A percentile compares a stretch with the other conserved stretches of the same genome.
Evolutionary conservation across 2,888 invertebrate genomes (phyloP).

Genomic region (Bellardia pandia): DNA sequence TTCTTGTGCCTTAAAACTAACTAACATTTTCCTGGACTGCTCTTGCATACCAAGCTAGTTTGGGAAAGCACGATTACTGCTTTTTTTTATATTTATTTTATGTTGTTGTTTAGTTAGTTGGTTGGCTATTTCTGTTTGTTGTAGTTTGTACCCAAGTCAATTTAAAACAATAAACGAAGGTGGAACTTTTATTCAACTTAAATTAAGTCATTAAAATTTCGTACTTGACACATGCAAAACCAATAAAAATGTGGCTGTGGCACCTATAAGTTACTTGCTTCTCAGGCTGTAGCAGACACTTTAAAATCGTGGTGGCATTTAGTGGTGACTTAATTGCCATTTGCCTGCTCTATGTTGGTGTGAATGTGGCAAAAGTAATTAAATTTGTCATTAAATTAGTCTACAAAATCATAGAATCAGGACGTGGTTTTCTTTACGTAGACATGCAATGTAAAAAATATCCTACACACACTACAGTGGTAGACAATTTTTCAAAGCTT

Average conservation of each 20-base stretch:
- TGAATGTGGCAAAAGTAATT: conserved; percentile 58
- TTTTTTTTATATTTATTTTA: conserved; percentile 46
- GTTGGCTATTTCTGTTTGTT: not conserved
- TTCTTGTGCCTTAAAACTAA: not conserved
- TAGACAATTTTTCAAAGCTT: not conserved
- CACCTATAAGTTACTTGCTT: conserved; percentile 9
- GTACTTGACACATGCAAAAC: conserved; percentile 68
- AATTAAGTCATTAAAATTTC: conserved; percentile 83
- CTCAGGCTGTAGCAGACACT: conserved; percentile 32
- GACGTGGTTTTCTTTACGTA: not conserved
- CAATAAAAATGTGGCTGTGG: conserved; percentile 37
- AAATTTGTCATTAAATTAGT: conserved; percentile 69
- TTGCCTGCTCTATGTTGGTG: conserved; percentile 4
- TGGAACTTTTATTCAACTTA: conserved; percentile 82
- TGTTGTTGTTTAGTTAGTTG: conserved; percentile 40
- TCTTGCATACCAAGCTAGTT: conserved; percentile 18
- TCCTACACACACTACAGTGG: not conserved
- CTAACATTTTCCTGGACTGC: conserved; percentile 11
- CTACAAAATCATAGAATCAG: conserved; percentile 62
- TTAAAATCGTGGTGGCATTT: conserved; percentile 14
- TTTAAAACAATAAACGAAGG: conserved; percentile 81
- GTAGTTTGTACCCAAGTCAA: conserved; percentile 32
- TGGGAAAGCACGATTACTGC: conserved; percentile 60
- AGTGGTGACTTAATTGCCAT: conserved; percentile 54
- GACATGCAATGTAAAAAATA: conserved; percentile 21